Conservation (phyloP, 1,140 invertebrate species). For the Diabrotica virgifera region DNA sequence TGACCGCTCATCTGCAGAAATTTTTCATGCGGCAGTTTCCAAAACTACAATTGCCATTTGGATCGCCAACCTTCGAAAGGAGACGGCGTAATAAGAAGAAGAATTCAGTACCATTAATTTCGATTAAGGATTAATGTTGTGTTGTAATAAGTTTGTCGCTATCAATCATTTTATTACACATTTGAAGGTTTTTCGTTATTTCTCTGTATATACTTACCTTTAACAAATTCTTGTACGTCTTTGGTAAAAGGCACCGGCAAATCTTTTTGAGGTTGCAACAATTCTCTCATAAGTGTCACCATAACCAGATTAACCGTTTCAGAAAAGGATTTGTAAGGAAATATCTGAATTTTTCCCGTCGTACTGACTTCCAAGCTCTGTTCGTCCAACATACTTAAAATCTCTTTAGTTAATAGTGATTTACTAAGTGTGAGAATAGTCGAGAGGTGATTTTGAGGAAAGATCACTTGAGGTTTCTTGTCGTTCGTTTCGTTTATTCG, state of each 20-base stretch:
- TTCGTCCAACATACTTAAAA: constrained; percentile 77
- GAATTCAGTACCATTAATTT: no score
- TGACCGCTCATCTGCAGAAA: no score
- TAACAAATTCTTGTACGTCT: constrained; percentile 90
- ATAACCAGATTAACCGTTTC: constrained; percentile 93
- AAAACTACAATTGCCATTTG: no score
- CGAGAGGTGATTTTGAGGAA: constrained; percentile 73
- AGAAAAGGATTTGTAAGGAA: constrained; percentile 88
- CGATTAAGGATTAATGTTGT: no score
- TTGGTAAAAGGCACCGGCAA: constrained; percentile 85
- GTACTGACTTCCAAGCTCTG: constrained; percentile 72
- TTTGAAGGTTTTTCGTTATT: neutral
- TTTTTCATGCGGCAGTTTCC: no score
- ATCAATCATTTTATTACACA: neutral
- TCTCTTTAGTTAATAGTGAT: constrained; percentile 83
- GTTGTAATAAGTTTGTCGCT: no score
- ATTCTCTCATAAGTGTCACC: constrained; percentile 86
- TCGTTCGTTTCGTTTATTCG: constrained; percentile 57
- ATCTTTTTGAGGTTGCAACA: constrained; percentile 87
- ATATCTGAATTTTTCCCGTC: constrained; percentile 61
- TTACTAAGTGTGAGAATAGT: constrained; percentile 79
- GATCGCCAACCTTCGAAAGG: no score
- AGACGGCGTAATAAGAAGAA: no score
- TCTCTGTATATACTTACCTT: constrained; percentile 36
- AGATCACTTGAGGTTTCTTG: constrained; percentile 60